Evolutionary conservation across 2,113 vertebrate species (phyloP), one percentile per base, ranked within the genome.

Genomic region (Osmerus mordax): DNA sequence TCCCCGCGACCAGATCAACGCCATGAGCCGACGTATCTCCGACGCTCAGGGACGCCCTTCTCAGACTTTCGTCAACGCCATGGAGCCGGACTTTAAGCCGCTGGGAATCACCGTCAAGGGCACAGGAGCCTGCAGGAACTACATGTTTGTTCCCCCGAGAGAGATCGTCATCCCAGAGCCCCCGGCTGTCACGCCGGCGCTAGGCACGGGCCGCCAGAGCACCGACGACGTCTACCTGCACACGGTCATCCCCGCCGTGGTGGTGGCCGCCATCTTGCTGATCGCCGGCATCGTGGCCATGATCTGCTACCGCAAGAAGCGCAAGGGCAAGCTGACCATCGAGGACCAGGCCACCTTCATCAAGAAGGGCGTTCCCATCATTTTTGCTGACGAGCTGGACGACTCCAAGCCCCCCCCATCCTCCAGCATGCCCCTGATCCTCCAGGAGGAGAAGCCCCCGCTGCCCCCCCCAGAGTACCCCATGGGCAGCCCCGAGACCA

Each of bases 301-400:
- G 96, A 96, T 99, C 78, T 99, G 97, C 87, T 99, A 99, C 76
- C 94, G 97, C 66, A 98, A 98, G 91, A 98, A 99, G 73, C 92
- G 97, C 70, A 96, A 97, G 91, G 97, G 97, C 78, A 98, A 98
- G 80, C 91, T 99, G 70, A 99, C 95, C 41, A 96, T 99, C 0
- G 97, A 99, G 90, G 97, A 99, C 84, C 97, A 98, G 88, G 96
- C 97, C 66, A 98, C 97, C 64, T 99, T 99, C 88, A 98, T 99
- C 79, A 99, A 98, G 82, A 99, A 99, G 14, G 97, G 97, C 0
- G 97, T 99, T 73, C 97, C 97, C 0, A 99, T 99, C 64, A 99
- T 99, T 85, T 99, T 99, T 0, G 97, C 97, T 0, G 96, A 99
- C 0, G 97, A 99, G 86, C 92, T 99, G 13, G 97, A 98, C 0